A percentile compares a stretch with the other conserved stretches of the same genome.
Evolutionary conservation across 2,113 vertebrate species (phyloP).

Genomic region (Hipposideros armiger): DNA sequence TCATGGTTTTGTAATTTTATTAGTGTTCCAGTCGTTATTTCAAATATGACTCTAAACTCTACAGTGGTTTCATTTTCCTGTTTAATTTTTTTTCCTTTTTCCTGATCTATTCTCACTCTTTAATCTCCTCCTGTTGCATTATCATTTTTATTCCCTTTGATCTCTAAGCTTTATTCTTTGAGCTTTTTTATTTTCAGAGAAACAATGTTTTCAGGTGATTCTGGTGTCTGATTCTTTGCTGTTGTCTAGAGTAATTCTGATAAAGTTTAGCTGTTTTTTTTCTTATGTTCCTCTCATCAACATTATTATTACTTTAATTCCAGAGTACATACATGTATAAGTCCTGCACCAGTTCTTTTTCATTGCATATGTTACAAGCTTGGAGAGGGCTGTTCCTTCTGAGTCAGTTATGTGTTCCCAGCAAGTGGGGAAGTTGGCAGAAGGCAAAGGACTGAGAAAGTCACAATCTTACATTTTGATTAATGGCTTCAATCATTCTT

Average conservation of each 20-base stretch:
- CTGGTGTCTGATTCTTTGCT: not conserved
- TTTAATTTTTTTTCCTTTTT: not conserved
- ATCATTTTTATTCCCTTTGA: conserved; percentile 27
- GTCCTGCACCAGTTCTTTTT: not conserved
- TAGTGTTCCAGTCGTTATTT: not conserved
- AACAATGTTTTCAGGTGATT: not conserved
- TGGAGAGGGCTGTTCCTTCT: not conserved
- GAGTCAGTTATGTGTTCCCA: not conserved
- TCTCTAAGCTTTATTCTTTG: not conserved
- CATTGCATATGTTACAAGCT: not conserved
- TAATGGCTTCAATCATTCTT: not conserved
- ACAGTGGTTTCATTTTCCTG: not conserved
- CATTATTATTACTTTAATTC: not conserved
- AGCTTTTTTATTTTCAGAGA: not conserved
- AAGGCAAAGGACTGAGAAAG: not conserved
- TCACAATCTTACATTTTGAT: not conserved
- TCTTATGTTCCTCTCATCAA: not conserved
- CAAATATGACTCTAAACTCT: not conserved
- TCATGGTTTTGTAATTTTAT: not conserved
- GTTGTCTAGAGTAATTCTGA: not conserved
- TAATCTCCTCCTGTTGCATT: not conserved
- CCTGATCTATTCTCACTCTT: not conserved
- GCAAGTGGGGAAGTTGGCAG: not conserved
- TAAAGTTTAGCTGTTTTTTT: not conserved
- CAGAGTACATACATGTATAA: not conserved